Base-by-base conservation (phyloP, 2,888 invertebrate species). In the Hypsopygia costalis region DNA sequence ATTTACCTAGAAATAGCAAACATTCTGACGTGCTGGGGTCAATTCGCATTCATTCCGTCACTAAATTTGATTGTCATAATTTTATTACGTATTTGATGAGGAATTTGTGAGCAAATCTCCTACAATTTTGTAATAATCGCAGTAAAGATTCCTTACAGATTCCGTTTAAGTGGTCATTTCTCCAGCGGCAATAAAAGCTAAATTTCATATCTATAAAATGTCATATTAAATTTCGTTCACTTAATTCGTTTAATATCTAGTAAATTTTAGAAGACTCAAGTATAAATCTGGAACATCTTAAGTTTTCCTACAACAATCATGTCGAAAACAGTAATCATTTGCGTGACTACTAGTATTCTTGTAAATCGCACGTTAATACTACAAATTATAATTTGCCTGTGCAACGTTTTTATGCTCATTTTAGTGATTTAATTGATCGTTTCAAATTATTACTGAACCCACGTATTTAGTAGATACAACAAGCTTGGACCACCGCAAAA, bases 1-100 rank as follows among this genome's bases (percentile, higher is more conserved):
- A 78, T 86, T 88, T 88, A 85, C 87, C 72, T 71, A 81, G 82
- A 80, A 80, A 81, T 68, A 85, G 71, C 85, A 87, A 87, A 87
- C 77, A 83, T 76, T 77, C 58, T 51, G 25, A 25, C 25, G 71
- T 46, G 58, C 55, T 65, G 64, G 86, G 87, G 87, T 87, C 87
- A 86, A 72, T 83, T 53, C 58, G 66, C 62, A 66, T 67, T 66
- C 71, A 25, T 79, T 69, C 64, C 74, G 70, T 62, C 69, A 69
- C 69, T 61, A 74, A 75, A 86, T 81, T 81, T 64, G 76, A 81
- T 83, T 81, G 71, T 62, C 73, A 69, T 83, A 82, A 87, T 77
- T 77, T 67, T 65, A 71, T 80, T 78, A 62, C 65, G 56, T 52
- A 52, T 41, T 45, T 36, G 27, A 69, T 46, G 54, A 59, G 54